Evolutionary conservation across 2,113 vertebrate species (phyloP).

Genomic region (Mesitornis unicolor): DNA sequence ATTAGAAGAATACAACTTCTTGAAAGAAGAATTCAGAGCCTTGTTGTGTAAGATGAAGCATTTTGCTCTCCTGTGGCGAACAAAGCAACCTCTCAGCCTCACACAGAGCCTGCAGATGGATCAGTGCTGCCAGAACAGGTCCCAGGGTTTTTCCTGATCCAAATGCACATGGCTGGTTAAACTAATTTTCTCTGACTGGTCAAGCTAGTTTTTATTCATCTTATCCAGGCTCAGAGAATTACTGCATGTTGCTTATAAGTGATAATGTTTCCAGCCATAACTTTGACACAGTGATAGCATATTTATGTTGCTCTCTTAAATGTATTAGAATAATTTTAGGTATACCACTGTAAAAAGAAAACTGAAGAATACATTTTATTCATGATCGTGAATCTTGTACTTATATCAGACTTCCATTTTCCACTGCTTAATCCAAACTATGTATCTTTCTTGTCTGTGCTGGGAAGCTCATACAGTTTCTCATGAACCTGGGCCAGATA

Average conservation of each 20-base stretch:
- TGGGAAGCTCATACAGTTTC: background rate
- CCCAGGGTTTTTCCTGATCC: background rate
- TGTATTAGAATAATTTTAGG: background rate
- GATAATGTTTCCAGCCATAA: background rate
- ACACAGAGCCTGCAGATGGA: background rate
- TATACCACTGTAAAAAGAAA: background rate
- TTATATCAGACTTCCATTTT: background rate
- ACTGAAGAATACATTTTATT: background rate
- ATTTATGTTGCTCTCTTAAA: background rate
- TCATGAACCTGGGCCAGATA: background rate
- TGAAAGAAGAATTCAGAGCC: background rate
- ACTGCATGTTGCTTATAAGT: background rate
- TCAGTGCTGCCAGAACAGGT: background rate
- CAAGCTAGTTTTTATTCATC: background rate
- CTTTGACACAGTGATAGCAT: background rate
- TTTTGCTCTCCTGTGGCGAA: background rate
- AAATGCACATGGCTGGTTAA: background rate
- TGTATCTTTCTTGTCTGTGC: background rate
- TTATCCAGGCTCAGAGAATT: background rate
- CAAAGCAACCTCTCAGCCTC: background rate
- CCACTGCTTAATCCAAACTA: background rate
- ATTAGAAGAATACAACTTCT: background rate
- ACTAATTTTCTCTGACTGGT: background rate
- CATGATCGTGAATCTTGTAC: background rate
- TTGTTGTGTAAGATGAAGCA: background rate